phyloP scores from a whole-genome alignment of 2,888 invertebrate species.

The Brenthis daphne region DNA sequence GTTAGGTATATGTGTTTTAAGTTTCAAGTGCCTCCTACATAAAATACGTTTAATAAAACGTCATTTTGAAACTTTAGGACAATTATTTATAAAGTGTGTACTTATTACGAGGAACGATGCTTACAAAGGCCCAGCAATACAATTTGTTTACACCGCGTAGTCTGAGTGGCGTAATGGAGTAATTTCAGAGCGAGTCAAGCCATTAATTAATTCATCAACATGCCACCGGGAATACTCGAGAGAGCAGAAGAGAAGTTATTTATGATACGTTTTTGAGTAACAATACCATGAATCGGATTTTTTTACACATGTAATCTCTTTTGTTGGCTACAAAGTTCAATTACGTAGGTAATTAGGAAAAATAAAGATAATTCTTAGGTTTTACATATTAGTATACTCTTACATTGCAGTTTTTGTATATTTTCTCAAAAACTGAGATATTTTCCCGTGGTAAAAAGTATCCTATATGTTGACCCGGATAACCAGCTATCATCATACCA shows the following conservation, averaged over 20 bases:
- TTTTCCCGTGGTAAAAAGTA: too few species aligned
- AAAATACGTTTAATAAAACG: background rate
- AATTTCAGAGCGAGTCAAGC: slow-evolving; percentile 33
- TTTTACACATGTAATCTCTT: background rate
- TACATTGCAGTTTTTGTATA: too few species aligned
- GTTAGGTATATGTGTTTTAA: too few species aligned
- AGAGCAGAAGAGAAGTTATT: background rate
- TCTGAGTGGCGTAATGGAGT: slow-evolving; percentile 28
- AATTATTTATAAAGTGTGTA: slow-evolving; percentile 16
- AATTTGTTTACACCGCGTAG: slow-evolving; percentile 21
- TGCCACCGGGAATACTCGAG: slow-evolving; percentile 24
- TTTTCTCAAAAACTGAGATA: too few species aligned
- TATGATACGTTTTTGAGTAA: slow-evolving; percentile 5
- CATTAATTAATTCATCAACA: slow-evolving; percentile 34
- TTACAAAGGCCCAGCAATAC: slow-evolving; percentile 13
- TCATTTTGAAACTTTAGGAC: background rate
- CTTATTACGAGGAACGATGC: slow-evolving; percentile 5
- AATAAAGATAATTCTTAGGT: too few species aligned
- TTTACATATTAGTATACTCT: too few species aligned
- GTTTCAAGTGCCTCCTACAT: too few species aligned
- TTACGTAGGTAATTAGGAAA: too few species aligned
- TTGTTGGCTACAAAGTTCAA: too few species aligned
- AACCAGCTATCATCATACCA: too few species aligned
- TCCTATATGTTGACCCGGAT: too few species aligned
- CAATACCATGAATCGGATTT: background rate